Base-by-base conservation (phyloP, 1,140 invertebrate genomes). In the Asobara japonica region DNA sequence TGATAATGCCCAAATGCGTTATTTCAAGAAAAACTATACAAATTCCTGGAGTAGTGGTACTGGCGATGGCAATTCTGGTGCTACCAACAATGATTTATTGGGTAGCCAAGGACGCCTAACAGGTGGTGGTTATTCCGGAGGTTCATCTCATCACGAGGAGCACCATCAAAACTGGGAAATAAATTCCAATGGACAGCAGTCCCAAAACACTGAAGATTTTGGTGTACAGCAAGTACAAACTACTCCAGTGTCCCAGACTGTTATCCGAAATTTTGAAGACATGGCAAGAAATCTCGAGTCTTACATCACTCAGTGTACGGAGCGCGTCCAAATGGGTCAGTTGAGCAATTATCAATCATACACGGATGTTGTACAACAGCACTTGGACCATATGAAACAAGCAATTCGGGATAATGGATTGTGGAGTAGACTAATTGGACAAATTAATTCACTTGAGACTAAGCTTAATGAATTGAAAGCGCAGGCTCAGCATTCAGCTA, bases 21-120 rank as follows among this genome's bases (percentile, higher is more conserved):
- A 82, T 51, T 83, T 79, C 10, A 76, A 71, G n/a, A 79, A 76
- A 65, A 83, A 84, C 67, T 84, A 80, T 56, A 79, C 80, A 18
- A 31, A 29, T 0, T 62, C 60, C 16, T 62, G n/a, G 25, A 29
- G 60, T 16, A 0, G 10, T 62, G 29, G 25, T 10, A n/a, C 11
- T 62, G 27, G 41, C 18, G 41, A 18, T 48, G n/a, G 8, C 18
- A 18, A 16, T 45, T 10, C 6, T 6, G 13, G 60, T 62, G 29
- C 27, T 16, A 2, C 31, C 10, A 31, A 11, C 27, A 62, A 29
- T 13, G n/a, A 31, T 31, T 13, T 62, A 13, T 31, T 62, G 11
- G 4, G 25, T 0, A 60, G 5, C 1, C 60, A 62, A 16, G 29
- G 7, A 45, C 41, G n/a, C 11, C 7, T 45, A 16, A 18, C 41